Conservation (phyloP, 1,140 invertebrate genomes). For the Holcopasites calliopsidis region DNA sequence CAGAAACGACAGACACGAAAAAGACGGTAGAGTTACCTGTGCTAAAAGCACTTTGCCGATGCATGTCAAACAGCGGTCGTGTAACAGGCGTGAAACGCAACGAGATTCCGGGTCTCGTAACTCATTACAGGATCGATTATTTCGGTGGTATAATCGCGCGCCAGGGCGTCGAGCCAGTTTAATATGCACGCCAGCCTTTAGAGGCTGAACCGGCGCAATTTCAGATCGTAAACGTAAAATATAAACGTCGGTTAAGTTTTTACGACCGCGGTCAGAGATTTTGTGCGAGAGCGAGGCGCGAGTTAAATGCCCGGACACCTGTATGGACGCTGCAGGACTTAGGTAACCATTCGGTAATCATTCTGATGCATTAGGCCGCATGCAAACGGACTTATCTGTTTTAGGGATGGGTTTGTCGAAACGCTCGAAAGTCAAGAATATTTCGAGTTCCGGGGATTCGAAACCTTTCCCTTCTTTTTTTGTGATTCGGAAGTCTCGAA, state of each 20-base stretch:
- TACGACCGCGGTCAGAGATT: constrained; percentile 30
- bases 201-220: constrained; percentile 32
- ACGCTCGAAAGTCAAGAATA: too few relatives aligned
- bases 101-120: constrained; percentile 29
- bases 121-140: constrained; percentile 34
- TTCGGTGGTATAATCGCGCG: constrained; percentile 29
- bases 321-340: constrained; percentile 6
- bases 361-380: background rate
- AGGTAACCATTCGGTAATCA: background rate
- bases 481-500: too few relatives aligned
- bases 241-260: constrained; percentile 46
- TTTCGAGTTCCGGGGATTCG: too few relatives aligned
- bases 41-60: background rate
- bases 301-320: constrained; percentile 1
- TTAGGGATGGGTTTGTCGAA: too few relatives aligned
- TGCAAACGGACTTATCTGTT: background rate
- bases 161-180: constrained; percentile 34
- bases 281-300: constrained; percentile 1
- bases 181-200: constrained; percentile 3
- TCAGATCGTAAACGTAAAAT: constrained; percentile 50
- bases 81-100: constrained; percentile 1
- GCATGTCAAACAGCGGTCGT: background rate
- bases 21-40: background rate
- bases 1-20: too few relatives aligned
- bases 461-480: too few relatives aligned